Base-by-base conservation (phyloP, 37 sponge, comb jelly and placozoan genomes). In the Diacarnus erythraeanus region DNA sequence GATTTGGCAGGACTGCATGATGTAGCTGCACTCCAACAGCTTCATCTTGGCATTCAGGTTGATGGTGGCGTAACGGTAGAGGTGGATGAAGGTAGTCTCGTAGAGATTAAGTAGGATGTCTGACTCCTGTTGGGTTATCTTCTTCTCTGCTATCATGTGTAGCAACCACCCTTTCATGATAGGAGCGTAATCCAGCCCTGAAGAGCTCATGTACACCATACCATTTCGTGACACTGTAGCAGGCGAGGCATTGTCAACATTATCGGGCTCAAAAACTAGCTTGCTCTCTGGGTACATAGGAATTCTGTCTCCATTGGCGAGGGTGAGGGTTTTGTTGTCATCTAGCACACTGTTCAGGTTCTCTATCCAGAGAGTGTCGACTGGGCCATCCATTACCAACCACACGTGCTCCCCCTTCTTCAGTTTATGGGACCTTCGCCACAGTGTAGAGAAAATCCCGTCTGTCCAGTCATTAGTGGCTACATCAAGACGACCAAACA, bases 391-490 rank as follows among this genome's bases (percentile, higher is more conserved):
- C 77, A 98, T 70, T 40, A 98, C 69, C 51, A 98, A 83, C 98
- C 98, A 98, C 25, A 98, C 90, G 69, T 95, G 96, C 77, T 98
- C 98, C 21, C 93, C 90, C 66, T 95, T 93, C 90, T 98, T 98
- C 43, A 89, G 87, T 80, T 94, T 94, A 78, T 92, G 94, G 9
- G 98, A 91, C 38, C 93, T 76, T 42, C 98, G 74, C 98, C 98
- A 98, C 22, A 98, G 92, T 39, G 98, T 98, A 66, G 98, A 98
- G 94, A 98, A 98, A 51, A 98, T 98, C 41, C 98, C 98, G 74
- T 98, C 98, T 31, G 98, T 98, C 98, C 98, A 98, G 75, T 98
- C 98, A 64, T 98, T 98, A 64, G 98, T 98, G 61, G 98, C 89
- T 33, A 98, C 98, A 80, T 98, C 98, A 26, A 98, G 89, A 26